phyloP scores from a whole-genome alignment of 2,888 invertebrate genomes.

The Dusona sp. region DNA sequence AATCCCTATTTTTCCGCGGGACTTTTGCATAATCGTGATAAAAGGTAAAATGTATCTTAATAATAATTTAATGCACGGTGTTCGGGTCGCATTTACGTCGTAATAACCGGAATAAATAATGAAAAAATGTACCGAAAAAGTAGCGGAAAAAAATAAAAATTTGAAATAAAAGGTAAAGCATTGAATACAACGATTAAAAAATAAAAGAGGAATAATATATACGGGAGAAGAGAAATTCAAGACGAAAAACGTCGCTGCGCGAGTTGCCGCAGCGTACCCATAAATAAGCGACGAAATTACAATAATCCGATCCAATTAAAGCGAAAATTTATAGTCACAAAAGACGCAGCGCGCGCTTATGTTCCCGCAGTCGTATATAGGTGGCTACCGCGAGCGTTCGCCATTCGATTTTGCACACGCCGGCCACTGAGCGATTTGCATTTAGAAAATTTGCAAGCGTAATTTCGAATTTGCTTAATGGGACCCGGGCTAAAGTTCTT shows the following conservation, averaged over 20 bases:
- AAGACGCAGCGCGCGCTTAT: conserved; percentile 68
- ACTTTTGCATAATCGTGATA: conserved; percentile 35
- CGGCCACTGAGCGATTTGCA: conserved; percentile 76
- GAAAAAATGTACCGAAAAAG: background rate
- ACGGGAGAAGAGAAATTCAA: conserved; percentile 29
- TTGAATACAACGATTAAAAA: conserved; percentile 29
- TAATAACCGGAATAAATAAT: conserved; percentile 62
- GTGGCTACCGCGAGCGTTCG: conserved; percentile 45
- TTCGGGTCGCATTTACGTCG: conserved; percentile 73
- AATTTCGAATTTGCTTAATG: conserved; percentile 80
- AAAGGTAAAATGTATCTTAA: conserved; percentile 68
- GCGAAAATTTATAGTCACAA: conserved; percentile 82
- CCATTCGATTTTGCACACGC: conserved; percentile 50
- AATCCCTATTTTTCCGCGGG: background rate
- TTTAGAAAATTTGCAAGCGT: conserved; percentile 82
- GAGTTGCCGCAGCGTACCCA: conserved; percentile 67
- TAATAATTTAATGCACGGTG: conserved; percentile 81
- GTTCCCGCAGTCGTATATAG: conserved; percentile 9
- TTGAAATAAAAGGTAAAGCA: background rate
- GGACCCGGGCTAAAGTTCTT: conserved; percentile 57
- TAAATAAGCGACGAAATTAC: conserved; percentile 82
- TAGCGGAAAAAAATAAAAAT: background rate
- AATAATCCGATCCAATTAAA: conserved; percentile 83
- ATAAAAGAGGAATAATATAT: conserved; percentile 8
- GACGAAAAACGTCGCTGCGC: conserved; percentile 38